A percentile compares a stretch with the other conserved stretches of the same genome.
These are phyloP conservation scores for Rhimphoctona megacephalus DNA, from an alignment of 2,888 invertebrate genomes.

Conservation along the genomic window DNA sequence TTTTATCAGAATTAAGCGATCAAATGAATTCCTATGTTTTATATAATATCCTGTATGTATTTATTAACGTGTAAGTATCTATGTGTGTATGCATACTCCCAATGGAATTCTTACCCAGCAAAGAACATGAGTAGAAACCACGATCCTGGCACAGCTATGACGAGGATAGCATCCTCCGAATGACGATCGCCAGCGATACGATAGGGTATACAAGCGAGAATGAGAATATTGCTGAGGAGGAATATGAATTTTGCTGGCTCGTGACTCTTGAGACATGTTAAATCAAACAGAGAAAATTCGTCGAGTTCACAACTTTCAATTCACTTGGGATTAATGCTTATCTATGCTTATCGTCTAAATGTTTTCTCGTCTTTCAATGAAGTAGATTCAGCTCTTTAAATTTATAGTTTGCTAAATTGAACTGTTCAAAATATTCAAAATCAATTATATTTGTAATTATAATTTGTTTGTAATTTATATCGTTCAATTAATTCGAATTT, in stretches of 20 bases:
- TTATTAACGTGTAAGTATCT: not conserved
- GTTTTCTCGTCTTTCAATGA: not conserved
- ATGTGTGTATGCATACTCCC: slow-evolving; percentile 1
- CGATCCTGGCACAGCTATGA: slow-evolving; percentile 96
- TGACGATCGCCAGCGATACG: slow-evolving; percentile 90
- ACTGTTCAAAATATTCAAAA: not conserved
- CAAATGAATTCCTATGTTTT: not conserved
- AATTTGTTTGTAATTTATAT: not conserved
- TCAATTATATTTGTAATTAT: not conserved
- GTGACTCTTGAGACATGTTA: slow-evolving; percentile 88
- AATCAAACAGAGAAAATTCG: slow-evolving; percentile 34
- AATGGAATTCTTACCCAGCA: slow-evolving; percentile 91
- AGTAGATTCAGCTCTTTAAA: not conserved
- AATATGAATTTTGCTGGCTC: slow-evolving; percentile 98
- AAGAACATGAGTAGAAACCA: slow-evolving; percentile 99
- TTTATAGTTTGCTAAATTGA: not conserved
- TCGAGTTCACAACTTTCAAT: not conserved
- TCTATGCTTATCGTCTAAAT: not conserved
- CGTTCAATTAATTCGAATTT: not conserved
- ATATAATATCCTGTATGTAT: not conserved
- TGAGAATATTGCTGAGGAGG: slow-evolving; percentile 94
- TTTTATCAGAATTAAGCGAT: too few relatives aligned
- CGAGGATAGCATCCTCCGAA: slow-evolving; percentile 95
- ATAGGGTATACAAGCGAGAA: slow-evolving; percentile 95
- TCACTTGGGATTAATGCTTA: not conserved